phyloP scores from a whole-genome alignment of 2,113 vertebrate species.

The Syrrhaptes paradoxus region DNA sequence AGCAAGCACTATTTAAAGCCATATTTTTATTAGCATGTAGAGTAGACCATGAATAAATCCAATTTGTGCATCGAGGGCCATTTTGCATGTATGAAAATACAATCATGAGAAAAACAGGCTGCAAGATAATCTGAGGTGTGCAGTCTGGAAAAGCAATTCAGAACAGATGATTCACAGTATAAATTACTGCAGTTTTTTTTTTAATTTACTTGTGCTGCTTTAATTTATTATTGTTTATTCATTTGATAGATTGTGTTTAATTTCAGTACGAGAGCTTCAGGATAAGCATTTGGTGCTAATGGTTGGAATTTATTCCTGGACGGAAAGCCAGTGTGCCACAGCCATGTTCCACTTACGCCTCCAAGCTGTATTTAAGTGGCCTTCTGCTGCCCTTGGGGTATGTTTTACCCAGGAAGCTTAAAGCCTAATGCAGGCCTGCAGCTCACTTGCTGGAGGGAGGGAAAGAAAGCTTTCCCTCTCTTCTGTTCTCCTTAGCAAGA shows the following conservation, averaged over 20 bases:
- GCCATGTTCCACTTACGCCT: neutral
- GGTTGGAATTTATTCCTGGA: slow-evolving; percentile 20
- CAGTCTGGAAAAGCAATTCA: neutral
- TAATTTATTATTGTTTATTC: slow-evolving; percentile 57
- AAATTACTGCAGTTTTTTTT: slow-evolving; percentile 23
- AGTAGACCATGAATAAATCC: neutral
- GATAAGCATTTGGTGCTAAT: slow-evolving; percentile 42
- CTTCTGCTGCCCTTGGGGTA: slow-evolving; percentile 19
- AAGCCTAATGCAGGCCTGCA: neutral
- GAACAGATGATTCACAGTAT: neutral
- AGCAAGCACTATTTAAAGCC: neutral
- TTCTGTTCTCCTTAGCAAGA: neutral
- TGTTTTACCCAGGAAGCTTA: slow-evolving; percentile 20
- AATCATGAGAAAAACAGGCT: neutral
- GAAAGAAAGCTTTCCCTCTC: neutral
- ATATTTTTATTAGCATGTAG: neutral
- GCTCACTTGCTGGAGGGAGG: neutral
- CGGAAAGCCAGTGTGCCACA: neutral
- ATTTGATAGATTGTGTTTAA: slow-evolving; percentile 49
- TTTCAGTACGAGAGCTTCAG: slow-evolving; percentile 28
- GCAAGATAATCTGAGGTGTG: neutral
- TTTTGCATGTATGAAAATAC: neutral
- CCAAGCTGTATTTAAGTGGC: slow-evolving; percentile 31
- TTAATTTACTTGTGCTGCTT: slow-evolving; percentile 13
- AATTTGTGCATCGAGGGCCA: neutral